phyloP scores from a whole-genome alignment of 2,113 vertebrate genomes.

The Pteropus alecto region DNA sequence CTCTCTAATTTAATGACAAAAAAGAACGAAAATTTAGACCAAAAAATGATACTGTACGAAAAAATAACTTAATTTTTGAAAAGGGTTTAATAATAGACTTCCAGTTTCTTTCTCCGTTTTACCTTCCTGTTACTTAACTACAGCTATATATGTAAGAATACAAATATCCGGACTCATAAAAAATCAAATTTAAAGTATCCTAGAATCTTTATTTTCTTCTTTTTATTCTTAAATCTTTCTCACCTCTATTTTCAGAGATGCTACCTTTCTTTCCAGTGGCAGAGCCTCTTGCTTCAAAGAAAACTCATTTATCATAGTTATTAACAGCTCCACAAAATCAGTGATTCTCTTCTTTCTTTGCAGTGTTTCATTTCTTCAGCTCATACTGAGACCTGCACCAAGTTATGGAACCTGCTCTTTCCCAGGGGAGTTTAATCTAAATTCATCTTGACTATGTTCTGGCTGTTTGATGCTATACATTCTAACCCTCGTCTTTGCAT shows the following conservation, averaged over 20 bases:
- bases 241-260: conserved; percentile 22
- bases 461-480: not conserved
- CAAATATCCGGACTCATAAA: not conserved
- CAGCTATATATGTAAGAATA: not conserved
- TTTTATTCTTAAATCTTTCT: conserved; percentile 36
- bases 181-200: conserved; percentile 45
- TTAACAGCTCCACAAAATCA: conserved; percentile 47
- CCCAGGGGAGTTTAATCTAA: not conserved
- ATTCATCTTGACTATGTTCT: not conserved
- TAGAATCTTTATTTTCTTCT: not conserved
- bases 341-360: not conserved
- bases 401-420: conserved; percentile 29
- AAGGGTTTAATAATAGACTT: conserved; percentile 20
- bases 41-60: conserved; percentile 3
- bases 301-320: not conserved
- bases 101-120: conserved; percentile 25
- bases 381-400: conserved; percentile 37
- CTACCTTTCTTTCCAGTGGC: conserved; percentile 28
- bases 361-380: not conserved
- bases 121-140: conserved; percentile 22
- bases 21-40: not conserved
- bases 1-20: conserved; percentile 37
- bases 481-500: not conserved
- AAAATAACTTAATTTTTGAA: conserved; percentile 20
- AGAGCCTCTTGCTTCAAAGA: conserved; percentile 41